Base-by-base conservation (phyloP, 2,797 vertebrate genomes). In the Falco berigora region DNA sequence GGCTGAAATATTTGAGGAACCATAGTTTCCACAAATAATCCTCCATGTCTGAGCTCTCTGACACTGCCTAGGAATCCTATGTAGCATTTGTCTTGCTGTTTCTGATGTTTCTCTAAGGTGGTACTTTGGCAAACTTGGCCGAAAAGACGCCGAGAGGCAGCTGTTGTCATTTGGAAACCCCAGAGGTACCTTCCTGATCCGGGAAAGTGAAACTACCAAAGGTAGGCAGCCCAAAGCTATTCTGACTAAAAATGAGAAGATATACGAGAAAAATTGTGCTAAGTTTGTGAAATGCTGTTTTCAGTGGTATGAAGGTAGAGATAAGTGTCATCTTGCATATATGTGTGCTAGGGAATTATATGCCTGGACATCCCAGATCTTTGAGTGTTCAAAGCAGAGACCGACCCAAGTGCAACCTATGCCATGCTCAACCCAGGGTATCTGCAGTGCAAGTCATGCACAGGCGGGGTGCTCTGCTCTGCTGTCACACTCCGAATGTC, bases 191-290 rank as follows among this genome's bases (percentile, higher is more conserved):
- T 99, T 99, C 97, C 98, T 99, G 92, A 99, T 99, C 96, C 98
- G 99, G 47, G 99, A 99, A 98, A 99, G 99, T 4, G 99, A 99
- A 98, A 99, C 99, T 97, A 99, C 99, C 91, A 99, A 99, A 99
- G 99, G 99, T 99, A 98, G 95, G 95, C 50, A 79, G 63, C n/a
- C 42, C 25, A 64, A 27, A 44, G 56, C 18, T 79, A 8, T 87
- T 76, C 59, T 59, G 40, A 73, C 34, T 25, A 14, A 0, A 5
- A 49, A 63, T 49, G 14, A 58, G 61, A 75, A 34, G 12, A 8
- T 30, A 8, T 2, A 15, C 2, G 7, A 81, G 22, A 55, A 66
- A 66, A 73, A 25, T 1, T 11, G 20, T 36, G 15, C 44, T 74
- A 10, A 38, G 14, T 49, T 40, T 63, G 44, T 85, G 58, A 72